Evolutionary conservation across 2,888 invertebrate species (phyloP), one percentile per base, ranked within the genome.

Genomic region (Amphipyra berbera): DNA sequence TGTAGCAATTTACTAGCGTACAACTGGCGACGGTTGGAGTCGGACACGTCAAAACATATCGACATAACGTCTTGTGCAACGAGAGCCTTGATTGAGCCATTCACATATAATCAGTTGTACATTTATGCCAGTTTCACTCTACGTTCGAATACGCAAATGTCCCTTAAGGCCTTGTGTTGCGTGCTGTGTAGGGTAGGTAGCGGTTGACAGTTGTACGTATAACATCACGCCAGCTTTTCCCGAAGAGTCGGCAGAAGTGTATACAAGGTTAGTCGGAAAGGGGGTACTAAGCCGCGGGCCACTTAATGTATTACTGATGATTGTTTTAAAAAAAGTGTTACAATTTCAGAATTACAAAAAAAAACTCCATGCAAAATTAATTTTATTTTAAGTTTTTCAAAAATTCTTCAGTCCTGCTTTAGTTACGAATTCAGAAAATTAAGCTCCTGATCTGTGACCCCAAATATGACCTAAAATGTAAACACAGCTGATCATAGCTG

Each of bases 21-120:
- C 75, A 83, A 81, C 78, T 80, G 76, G 81, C 82, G 79, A 81
- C 81, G 69, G 82, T 75, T 68, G 64, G 73, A 82, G 81, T 84
- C 82, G 86, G 85, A 89, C 92, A 92, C 87, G 92, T 93, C 93
- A 89, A 90, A 92, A 93, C 91, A 93, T 88, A 93, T 93, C 90
- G 88, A 86, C 88, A 80, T 86, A 87, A 88, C 84, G 77, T 67
- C 82, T 92, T 92, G 88, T 88, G 85, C 88, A 91, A 92, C 86
- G 73, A 57, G 81, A 79, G 82, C 76, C 82, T 78, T 87, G 90
- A 93, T 94, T 92, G 90, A 93, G 90, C 89, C 88, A 88, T 94
- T 90, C 89, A 87, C 80, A 85, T 85, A 83, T 88, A 90, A 92
- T 90, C 90, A 88, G 85, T 73, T 63, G 79, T 81, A 78, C 78